phyloP scores from a whole-genome alignment of 2,113 vertebrate genomes.

The Melanocharis versteri region DNA sequence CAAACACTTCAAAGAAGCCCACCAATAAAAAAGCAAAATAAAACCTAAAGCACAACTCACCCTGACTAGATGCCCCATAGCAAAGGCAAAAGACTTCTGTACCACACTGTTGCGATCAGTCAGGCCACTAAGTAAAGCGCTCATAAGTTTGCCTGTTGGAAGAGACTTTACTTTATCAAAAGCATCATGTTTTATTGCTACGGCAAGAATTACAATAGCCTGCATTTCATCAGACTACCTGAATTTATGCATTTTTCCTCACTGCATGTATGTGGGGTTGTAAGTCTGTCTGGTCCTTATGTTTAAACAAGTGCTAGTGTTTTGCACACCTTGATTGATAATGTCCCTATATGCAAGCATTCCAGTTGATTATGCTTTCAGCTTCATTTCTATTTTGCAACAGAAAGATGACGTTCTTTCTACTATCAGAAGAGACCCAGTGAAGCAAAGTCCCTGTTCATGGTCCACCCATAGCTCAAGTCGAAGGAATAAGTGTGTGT shows the following conservation, averaged over 20 bases:
- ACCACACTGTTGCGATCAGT: slow-evolving; percentile 89
- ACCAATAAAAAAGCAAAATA: not conserved
- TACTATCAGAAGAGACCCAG: not conserved
- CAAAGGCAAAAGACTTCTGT: slow-evolving; percentile 93
- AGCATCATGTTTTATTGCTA: not conserved
- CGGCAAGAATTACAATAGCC: not conserved
- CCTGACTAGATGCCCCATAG: slow-evolving; percentile 92
- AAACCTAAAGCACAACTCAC: slow-evolving; percentile 71
- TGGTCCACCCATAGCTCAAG: not conserved
- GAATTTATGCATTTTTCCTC: not conserved
- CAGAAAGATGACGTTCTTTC: not conserved
- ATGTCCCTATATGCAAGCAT: accelerated
- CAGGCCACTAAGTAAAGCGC: slow-evolving; percentile 87
- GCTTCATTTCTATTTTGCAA: not conserved
- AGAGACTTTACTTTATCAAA: not conserved
- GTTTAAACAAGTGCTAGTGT: not conserved
- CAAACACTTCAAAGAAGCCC: not conserved
- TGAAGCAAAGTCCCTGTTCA: not conserved
- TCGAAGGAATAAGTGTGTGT: not conserved
- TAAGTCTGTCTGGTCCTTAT: not conserved
- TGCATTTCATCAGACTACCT: not conserved
- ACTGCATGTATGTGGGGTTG: accelerated
- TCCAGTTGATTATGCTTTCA: not conserved
- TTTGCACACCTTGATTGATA: not conserved
- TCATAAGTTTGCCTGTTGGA: slow-evolving; percentile 93